Base-by-base conservation (phyloP, 2,797 vertebrate genomes). In the Chiroxiphia lanceolata region DNA sequence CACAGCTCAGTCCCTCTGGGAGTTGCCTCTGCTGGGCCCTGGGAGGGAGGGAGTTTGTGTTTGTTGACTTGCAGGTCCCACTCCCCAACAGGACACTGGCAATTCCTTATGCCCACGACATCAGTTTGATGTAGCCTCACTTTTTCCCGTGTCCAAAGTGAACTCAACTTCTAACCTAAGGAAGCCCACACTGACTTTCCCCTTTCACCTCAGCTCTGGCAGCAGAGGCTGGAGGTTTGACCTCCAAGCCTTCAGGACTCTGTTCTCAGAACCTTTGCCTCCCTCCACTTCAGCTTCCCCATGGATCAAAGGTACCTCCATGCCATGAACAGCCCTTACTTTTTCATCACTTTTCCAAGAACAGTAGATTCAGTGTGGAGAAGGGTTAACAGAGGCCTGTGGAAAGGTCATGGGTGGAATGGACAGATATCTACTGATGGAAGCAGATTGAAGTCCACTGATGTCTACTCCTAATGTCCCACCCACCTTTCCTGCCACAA, bases 51-150 rank as follows among this genome's bases (percentile, higher is more conserved):
- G 34, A 16, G 25, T 14, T 42, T n/a, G 6, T 64, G 69, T 33
- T 69, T 65, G 4, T 48, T 75, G 79, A n/a, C 34, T 75, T 31
- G 10, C 25, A 59, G 53, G 29, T 27, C 71, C 13, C 9, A 8
- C 29, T 53, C 15, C 51, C 75, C 33, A 36, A 22, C 3, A 50
- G 42, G 34, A 63, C 6, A 1, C 7, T 21, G 38, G 8, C 7
- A 63, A 13, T 57, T 85, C 76, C 51, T 70, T 1, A 6, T 16
- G 33, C 23, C 33, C 26, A 5, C 3, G 9, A 67, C 36, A 63
- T 19, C 75, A 48, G 3, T 0, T 2, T 2, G 13, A n/a, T 42
- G 47, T 9, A 12, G 22, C 12, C 13, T n/a, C 38, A 34, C 11
- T 25, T 67, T 18, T 71, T 57, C 13, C 29, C 17, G 4, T 5